phyloP scores from a whole-genome alignment of 2,888 invertebrate genomes.

The Troglohyphantes excavatus region DNA sequence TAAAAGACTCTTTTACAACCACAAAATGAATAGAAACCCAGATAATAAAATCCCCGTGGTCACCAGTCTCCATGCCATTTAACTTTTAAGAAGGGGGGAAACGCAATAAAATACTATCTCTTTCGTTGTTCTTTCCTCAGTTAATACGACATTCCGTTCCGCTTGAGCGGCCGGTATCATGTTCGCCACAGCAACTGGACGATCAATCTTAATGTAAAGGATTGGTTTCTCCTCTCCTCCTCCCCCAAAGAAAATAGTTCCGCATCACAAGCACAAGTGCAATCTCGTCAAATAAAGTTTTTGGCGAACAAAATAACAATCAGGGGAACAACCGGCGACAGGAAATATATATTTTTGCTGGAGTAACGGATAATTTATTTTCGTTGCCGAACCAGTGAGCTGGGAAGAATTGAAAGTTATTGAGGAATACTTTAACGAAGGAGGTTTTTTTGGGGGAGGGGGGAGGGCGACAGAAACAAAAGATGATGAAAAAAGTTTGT shows the following conservation, averaged over 20 bases:
- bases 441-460: not conserved
- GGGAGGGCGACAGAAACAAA: constrained; percentile 16
- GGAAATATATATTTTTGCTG: constrained; percentile 38
- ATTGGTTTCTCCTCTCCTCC: constrained; percentile 25
- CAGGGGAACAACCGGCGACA: constrained; percentile 20
- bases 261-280: constrained; percentile 23
- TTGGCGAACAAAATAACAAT: constrained; percentile 29
- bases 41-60: not conserved
- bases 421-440: constrained; percentile 47
- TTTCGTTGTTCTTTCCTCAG: not conserved
- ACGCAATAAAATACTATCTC: constrained; percentile 25
- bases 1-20: not conserved
- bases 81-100: constrained; percentile 22
- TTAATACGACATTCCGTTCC: not conserved
- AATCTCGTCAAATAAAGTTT: constrained; percentile 41
- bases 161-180: constrained; percentile 5
- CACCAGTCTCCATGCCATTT: constrained; percentile 14
- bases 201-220: constrained; percentile 43
- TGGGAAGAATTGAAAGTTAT: constrained; percentile 24
- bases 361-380: constrained; percentile 22
- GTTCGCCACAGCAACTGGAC: not conserved
- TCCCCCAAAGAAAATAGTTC: constrained; percentile 15
- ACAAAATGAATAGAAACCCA: not conserved
- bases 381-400: constrained; percentile 22
- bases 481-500: not conserved